Evolutionary conservation across 2,888 invertebrate genomes (phyloP), one percentile per base, ranked within the genome.

Genomic region (Cryptus armator): DNA sequence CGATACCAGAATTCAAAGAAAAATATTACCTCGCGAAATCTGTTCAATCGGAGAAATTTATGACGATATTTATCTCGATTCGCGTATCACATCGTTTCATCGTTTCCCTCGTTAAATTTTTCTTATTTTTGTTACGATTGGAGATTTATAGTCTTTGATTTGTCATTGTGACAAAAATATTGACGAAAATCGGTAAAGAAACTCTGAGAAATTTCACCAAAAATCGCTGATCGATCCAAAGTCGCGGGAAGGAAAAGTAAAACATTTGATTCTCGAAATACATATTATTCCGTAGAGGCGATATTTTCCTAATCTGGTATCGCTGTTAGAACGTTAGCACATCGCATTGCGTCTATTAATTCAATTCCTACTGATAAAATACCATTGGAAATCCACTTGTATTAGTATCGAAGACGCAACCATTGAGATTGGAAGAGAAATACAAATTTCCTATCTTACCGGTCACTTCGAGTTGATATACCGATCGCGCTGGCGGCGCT

Each of bases 381-480:
- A 10, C 56, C 24, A 24, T 1, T 12, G 5, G 19, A 56, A 10
- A 24, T 9, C 12, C 56, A 12, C 12, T 56, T 19, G 3, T 10
- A 56, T 56, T 56, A 56, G 56, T 56, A 56, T 24, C 56, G 1
- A 56, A 3, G 59, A 56, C 6, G 37, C 37, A 9, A 37, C 1
- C 5, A 1, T 37, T 9, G 37, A 37, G 37, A 37, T 37, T 37
- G 29, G n/a, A 62, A 29, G 14, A 6, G 2, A 2, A 29, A n/a
- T 14, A 29, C 48, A 14, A 51, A 51, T 29, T 32, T 59, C 14
- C 19, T 46, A 82, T 87, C 96, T 94, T 94, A 98, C 98, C 97
- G 93, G 95, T 95, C 71, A 98, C 96, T 85, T 96, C 95, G 10
- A 98, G 94, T 81, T 95, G 95, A 80, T 97, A 95, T 93, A 97